Conservation (phyloP, 2,113 vertebrate species). For the Cathartes aura region DNA sequence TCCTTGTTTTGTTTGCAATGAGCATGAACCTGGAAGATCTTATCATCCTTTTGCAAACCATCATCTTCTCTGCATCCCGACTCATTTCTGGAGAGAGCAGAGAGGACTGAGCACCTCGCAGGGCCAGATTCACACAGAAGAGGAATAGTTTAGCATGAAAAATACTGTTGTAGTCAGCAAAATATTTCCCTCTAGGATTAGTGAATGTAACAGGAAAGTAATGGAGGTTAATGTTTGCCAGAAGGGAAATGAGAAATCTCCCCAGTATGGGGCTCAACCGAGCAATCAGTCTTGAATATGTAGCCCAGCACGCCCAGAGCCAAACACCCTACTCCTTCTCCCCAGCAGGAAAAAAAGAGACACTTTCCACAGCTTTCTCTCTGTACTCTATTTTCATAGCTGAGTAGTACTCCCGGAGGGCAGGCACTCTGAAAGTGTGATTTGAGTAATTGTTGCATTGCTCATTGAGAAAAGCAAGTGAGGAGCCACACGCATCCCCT, state of each 20-base stretch:
- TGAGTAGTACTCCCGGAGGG: background rate
- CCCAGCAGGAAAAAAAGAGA: background rate
- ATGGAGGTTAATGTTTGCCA: background rate
- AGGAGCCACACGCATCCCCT: background rate
- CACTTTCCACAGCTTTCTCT: background rate
- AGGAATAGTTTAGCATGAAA: constrained; percentile 6
- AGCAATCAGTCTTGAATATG: background rate
- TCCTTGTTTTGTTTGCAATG: background rate
- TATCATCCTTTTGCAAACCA: background rate
- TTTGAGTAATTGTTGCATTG: background rate
- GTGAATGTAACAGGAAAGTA: background rate
- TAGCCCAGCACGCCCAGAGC: background rate
- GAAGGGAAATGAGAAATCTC: constrained; percentile 1
- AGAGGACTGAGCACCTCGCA: background rate
- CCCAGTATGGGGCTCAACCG: background rate
- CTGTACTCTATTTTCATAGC: background rate
- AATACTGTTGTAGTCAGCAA: background rate
- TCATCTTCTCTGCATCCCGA: background rate
- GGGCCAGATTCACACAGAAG: background rate
- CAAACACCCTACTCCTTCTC: background rate
- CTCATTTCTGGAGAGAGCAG: background rate
- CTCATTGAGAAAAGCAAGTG: background rate
- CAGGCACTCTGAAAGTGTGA: background rate
- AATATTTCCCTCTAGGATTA: constrained; percentile 3
- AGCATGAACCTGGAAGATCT: background rate